A percentile compares a stretch with the other conserved stretches of the same genome.
phyloP scores from a whole-genome alignment of 2,797 vertebrate species.

The Paguma larvata region DNA sequence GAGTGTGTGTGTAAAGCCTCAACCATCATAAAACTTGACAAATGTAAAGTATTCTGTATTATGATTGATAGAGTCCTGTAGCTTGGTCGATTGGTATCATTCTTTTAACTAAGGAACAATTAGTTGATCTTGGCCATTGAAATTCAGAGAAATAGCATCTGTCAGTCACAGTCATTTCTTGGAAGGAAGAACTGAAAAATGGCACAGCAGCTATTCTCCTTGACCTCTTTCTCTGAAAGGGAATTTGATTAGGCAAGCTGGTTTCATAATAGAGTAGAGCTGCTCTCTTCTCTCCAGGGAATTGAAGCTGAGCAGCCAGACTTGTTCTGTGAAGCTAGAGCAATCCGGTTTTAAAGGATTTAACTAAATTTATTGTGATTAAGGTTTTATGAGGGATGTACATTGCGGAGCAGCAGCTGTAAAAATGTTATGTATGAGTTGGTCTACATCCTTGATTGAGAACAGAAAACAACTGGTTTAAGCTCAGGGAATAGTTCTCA shows the following conservation, averaged over 20 bases:
- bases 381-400: conserved; percentile 62
- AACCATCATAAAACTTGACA: conserved; percentile 50
- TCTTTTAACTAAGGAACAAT: conserved; percentile 67
- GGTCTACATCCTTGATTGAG: conserved; percentile 35
- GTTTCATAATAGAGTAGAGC: conserved; percentile 62
- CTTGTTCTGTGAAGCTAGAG: conserved; percentile 58
- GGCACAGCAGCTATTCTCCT: conserved; percentile 78
- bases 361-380: conserved; percentile 64
- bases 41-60: conserved; percentile 54
- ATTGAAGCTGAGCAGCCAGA: conserved; percentile 44
- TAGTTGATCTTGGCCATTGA: conserved; percentile 65
- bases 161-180: conserved; percentile 81
- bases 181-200: conserved; percentile 78
- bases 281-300: conserved; percentile 61
- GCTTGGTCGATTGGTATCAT: conserved; percentile 37
- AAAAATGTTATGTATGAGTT: conserved; percentile 57
- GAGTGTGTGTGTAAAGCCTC: not conserved
- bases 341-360: conserved; percentile 62
- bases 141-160: conserved; percentile 74
- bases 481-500: not conserved
- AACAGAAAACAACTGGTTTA: conserved; percentile 45
- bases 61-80: conserved; percentile 35
- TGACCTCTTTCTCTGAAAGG: conserved; percentile 77
- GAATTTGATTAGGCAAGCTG: conserved; percentile 70
- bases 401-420: conserved; percentile 29